Base-by-base conservation (phyloP, 2,797 vertebrate species). In the Neoniphon sammara region DNA sequence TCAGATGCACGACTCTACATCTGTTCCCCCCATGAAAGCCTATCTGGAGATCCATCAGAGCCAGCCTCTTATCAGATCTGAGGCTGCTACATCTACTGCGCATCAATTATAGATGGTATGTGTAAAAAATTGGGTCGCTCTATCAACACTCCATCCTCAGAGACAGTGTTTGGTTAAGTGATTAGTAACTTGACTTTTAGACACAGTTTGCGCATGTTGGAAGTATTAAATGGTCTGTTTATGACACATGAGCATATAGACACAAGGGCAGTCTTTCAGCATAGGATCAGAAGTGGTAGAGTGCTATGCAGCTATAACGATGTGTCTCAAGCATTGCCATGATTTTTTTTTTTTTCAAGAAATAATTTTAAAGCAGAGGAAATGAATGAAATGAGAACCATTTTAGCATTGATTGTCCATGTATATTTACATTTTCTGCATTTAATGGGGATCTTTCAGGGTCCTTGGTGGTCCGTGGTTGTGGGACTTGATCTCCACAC, bases 91-190 rank as follows among this genome's bases (percentile, higher is more conserved):
- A 86, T 87, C 82, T 80, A 87, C 84, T 70, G 77, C 70, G 27
- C 91, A 89, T 93, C 90, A 91, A 92, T 92, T 91, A 93, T 88
- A 80, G 82, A 91, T 87, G 88, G 70, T 66, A 63, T 69, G 83
- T 83, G 79, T 81, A 70, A 85, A 85, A 74, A 89, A 88, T 75
- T 77, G 77, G 87, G 90, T 90, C 85, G 78, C 82, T 87, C 70
- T 74, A 87, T 87, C 86, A 87, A 87, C 82, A 53, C 64, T 56
- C 31, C 1, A 67, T 84, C 86, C 83, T 76, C 73, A 7, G 85
- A 84, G 89, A 91, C 82, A 74, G 74, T 84, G 86, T 88, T 90
- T 91, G 78, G 82, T 77, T 73, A 80, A 84, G 85, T 83, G 85
- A 89, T 91, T 84, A 89, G 86, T 78, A 74, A 73, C 64, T 84